Conservation (phyloP, 2,113 vertebrate species). For the Cairina moschata region DNA sequence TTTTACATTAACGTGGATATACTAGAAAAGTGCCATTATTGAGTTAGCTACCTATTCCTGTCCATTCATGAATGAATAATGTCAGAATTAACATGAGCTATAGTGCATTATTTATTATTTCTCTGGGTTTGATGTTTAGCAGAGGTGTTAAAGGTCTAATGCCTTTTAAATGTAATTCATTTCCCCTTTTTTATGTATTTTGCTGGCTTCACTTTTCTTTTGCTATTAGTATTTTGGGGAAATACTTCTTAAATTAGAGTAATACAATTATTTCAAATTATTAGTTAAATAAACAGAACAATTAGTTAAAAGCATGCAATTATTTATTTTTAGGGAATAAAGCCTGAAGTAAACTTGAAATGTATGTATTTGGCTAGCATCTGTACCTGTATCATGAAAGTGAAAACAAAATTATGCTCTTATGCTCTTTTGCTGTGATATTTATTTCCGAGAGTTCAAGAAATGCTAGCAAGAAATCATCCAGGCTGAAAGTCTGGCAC, state of each 20-base stretch:
- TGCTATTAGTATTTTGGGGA: background rate
- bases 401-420: background rate
- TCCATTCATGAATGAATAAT: conserved; percentile 62
- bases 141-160: conserved; percentile 52
- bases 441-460: conserved; percentile 21
- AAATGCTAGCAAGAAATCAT: background rate
- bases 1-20: conserved; percentile 50
- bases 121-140: conserved; percentile 37
- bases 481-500: background rate
- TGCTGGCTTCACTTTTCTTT: background rate
- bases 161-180: conserved; percentile 30
- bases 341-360: background rate
- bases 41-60: conserved; percentile 36
- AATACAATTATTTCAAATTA: background rate
- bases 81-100: conserved; percentile 57
- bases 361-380: background rate
- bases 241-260: background rate
- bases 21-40: conserved; percentile 25
- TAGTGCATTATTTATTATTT: conserved; percentile 69
- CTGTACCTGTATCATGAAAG: background rate
- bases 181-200: background rate
- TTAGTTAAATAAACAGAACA: background rate
- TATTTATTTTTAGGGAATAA: background rate
- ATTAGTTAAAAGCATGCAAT: background rate
- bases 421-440: background rate